These are phyloP conservation scores for Phaethon lepturus DNA, from an alignment of 2,113 vertebrate genomes.

Conservation along the genomic window DNA sequence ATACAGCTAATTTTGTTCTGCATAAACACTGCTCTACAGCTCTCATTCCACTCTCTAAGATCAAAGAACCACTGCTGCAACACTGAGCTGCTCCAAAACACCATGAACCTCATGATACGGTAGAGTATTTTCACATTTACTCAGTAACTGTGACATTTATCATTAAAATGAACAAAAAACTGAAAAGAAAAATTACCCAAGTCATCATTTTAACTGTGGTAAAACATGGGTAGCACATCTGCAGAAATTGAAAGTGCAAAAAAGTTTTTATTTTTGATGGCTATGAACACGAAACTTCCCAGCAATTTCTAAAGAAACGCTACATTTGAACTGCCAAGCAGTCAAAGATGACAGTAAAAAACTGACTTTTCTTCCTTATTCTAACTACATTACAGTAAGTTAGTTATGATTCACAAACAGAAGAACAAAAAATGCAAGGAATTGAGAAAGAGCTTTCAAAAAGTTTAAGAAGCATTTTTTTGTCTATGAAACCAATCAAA, in stretches of 20 bases:
- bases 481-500: background rate
- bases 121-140: background rate
- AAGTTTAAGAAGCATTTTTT: background rate
- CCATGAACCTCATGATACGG: rapidly evolving
- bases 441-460: background rate
- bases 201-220: background rate
- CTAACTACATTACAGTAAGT: background rate
- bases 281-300: background rate
- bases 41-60: background rate
- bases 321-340: background rate
- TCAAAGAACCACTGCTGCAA: background rate
- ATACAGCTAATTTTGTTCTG: background rate
- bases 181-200: background rate
- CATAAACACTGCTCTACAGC: background rate
- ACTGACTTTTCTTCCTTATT: background rate
- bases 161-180: background rate
- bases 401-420: background rate
- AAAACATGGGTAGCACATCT: rapidly evolving
- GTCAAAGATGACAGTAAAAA: background rate
- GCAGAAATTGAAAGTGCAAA: background rate
- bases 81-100: background rate
- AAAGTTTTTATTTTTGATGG: background rate
- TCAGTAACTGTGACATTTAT: background rate
- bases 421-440: background rate
- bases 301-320: background rate